Percentiles rank a stretch among this genome's conserved stretches.
These are phyloP conservation scores for Epinotia demarniana DNA, from an alignment of 2,888 invertebrate genomes.

Conservation along the genomic window DNA sequence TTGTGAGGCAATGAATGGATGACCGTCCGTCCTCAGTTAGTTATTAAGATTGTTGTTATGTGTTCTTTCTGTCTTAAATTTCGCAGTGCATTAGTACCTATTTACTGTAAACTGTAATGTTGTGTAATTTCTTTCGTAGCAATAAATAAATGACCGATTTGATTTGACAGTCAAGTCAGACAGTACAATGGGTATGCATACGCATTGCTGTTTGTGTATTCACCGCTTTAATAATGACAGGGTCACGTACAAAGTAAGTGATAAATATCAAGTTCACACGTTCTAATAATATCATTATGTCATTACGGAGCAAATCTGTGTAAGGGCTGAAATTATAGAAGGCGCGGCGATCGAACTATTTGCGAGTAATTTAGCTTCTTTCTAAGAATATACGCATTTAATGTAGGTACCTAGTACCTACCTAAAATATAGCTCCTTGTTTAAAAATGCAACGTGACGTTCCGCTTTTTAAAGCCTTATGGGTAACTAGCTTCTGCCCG, in stretches of 20 bases:
- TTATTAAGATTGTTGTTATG: no score
- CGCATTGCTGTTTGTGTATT: background rate
- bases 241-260: constrained; percentile 10
- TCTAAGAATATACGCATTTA: constrained; percentile 25
- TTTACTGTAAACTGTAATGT: no score
- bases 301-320: constrained; percentile 31
- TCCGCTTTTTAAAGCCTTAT: background rate
- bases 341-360: constrained; percentile 21
- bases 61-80: no score
- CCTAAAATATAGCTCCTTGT: background rate
- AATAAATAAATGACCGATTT: background rate
- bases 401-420: background rate
- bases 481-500: no score
- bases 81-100: no score
- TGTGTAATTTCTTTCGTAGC: no score
- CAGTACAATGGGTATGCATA: no score
- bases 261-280: constrained; percentile 22
- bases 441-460: background rate
- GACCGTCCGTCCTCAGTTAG: no score
- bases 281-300: constrained; percentile 36
- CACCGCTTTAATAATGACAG: constrained; percentile 7
- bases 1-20: no score
- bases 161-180: no score
- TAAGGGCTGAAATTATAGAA: constrained; percentile 29
- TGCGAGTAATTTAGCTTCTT: constrained; percentile 21